Evolutionary conservation across 2,797 vertebrate species (phyloP).

Genomic region (Pagetopsis macropterus): DNA sequence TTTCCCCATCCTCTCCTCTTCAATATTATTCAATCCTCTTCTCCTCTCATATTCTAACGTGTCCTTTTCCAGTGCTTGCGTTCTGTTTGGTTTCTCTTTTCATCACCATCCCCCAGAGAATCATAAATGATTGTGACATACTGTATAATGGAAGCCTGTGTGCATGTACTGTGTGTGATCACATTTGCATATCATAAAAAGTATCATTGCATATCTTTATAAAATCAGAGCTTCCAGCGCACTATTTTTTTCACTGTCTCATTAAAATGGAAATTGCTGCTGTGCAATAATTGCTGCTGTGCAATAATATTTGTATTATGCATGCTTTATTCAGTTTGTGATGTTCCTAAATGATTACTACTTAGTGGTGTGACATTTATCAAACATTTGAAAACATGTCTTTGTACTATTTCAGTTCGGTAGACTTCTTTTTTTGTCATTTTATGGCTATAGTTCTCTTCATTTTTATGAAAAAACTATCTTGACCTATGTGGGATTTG

Average conservation of each 20-base stretch:
- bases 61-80: neutral
- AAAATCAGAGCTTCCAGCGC: rapidly evolving
- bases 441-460: neutral
- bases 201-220: neutral
- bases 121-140: neutral
- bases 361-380: neutral
- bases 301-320: neutral
- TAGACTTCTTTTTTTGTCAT: neutral
- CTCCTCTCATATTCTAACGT: neutral
- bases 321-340: neutral
- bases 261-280: neutral
- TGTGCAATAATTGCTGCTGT: neutral
- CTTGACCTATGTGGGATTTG: no score
- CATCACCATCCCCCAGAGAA: neutral
- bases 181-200: no score
- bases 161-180: neutral
- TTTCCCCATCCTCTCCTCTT: neutral
- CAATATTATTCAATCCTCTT: neutral
- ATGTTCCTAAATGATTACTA: neutral
- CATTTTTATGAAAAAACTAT: no score
- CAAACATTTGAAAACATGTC: neutral
- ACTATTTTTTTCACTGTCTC: neutral
- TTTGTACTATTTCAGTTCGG: neutral
- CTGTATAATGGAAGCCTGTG: neutral
- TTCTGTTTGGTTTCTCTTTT: neutral